These are phyloP conservation scores for Steatornis caripensis DNA, from an alignment of 2,113 vertebrate species.

Conservation along the genomic window DNA sequence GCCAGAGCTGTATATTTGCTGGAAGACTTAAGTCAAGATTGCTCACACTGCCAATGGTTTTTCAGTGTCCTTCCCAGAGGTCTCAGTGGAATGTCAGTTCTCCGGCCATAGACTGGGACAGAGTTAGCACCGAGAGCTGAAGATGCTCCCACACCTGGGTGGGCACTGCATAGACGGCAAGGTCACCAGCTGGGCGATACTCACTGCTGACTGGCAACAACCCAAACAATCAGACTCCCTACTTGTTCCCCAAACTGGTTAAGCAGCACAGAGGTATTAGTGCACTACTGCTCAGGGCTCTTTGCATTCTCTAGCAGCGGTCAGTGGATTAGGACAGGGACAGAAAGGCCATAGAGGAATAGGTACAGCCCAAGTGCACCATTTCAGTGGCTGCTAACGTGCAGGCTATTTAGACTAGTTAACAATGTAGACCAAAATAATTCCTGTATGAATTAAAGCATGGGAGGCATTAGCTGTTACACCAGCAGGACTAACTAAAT, in stretches of 20 bases:
- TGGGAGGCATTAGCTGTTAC: not conserved
- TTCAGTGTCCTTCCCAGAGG: not conserved
- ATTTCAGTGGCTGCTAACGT: not conserved
- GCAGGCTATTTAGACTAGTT: not conserved
- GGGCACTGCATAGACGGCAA: not conserved
- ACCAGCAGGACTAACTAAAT: not conserved
- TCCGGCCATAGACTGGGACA: not conserved
- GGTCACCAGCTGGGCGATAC: not conserved
- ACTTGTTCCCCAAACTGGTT: accelerated
- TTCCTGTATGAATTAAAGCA: not conserved
- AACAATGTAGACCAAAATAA: not conserved
- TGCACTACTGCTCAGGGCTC: not conserved
- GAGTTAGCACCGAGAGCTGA: not conserved
- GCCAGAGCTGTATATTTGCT: not conserved
- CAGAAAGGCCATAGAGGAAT: not conserved
- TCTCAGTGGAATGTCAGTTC: not conserved
- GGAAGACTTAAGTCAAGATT: not conserved
- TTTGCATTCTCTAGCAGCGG: not conserved
- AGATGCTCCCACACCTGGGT: not conserved
- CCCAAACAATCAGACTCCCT: accelerated
- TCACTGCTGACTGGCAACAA: not conserved
- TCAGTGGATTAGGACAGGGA: not conserved
- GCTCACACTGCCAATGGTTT: not conserved
- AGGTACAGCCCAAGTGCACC: not conserved
- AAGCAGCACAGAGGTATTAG: not conserved